Base-by-base conservation (phyloP, 2,888 invertebrate genomes). In the Phengaris alcon region DNA sequence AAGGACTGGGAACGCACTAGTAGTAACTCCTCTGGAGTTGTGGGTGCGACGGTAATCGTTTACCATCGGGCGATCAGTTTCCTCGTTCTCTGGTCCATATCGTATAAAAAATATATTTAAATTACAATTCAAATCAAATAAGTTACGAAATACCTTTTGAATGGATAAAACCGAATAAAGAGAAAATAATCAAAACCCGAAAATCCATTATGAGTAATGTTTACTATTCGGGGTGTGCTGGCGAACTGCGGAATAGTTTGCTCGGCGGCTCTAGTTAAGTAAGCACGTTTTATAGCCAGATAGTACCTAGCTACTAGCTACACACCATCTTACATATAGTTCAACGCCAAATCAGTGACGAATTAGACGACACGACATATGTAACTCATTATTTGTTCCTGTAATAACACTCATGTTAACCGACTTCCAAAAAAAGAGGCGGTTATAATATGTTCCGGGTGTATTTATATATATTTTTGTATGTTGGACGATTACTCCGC, bases 111-210 rank as follows among this genome's bases (percentile, higher is more conserved):
- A 35, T 35, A 35, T 22, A 22, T 22, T 22, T 22, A 22, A 64
- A 13, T 22, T 8, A 7, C 1, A 6, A 59, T 48, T 22, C 15
- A 59, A 8, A n/a, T 15, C 22, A 59, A 64, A 74, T 44, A 52
- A 68, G 64, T 74, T 13, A 35, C 22, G 52, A 51, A 22, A 12
- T 78, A 84, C 88, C 79, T 81, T 83, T 82, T 75, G 83, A 78
- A 70, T 85, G 83, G 68, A 80, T 79, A 48, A 81, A 75, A 51
- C 80, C 79, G 46, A 82, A 75, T 12, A 84, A 79, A 75, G 80
- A 77, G 75, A 88, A 82, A 80, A 90, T 70, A 79, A 84, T 80
- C 64, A 87, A 73, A 76, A 83, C 79, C 76, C 83, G 83, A 69
- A 80, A 75, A 74, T 80, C 81, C 90, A 89, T 90, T 84, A 12